These are phyloP conservation scores for Cryptus armator DNA, from an alignment of 2,888 invertebrate genomes.

Conservation along the genomic window DNA sequence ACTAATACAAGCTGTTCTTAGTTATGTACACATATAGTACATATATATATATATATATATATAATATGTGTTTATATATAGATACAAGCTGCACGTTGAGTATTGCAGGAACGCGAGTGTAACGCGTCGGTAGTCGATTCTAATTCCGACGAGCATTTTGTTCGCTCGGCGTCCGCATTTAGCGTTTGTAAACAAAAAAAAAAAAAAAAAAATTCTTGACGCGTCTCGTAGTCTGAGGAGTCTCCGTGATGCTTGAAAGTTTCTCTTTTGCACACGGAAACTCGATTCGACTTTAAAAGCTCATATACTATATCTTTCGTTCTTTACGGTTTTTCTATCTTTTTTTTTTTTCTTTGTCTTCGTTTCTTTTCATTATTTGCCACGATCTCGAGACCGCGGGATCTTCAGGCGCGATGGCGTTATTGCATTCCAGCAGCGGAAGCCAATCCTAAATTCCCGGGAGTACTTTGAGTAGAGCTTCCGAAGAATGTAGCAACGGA, in stretches of 20 bases:
- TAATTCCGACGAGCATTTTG: constrained; percentile 35
- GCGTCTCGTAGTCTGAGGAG: constrained; percentile 25
- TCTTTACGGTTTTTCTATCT: not conserved
- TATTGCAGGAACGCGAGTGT: constrained; percentile 30
- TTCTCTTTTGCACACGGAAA: constrained; percentile 6
- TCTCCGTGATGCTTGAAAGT: not conserved
- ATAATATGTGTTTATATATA: not conserved
- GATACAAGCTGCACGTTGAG: not conserved
- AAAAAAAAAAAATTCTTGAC: constrained; percentile 31
- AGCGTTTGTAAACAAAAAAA: constrained; percentile 45
- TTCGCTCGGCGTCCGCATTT: constrained; percentile 29
- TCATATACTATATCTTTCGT: not conserved
- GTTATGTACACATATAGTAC: not conserved
- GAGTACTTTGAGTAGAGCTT: constrained; percentile 7
- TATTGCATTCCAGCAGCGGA: constrained; percentile 52
- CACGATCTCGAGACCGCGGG: not conserved
- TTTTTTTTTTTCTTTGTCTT: not conserved
- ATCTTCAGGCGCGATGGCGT: constrained; percentile 11
- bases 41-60: not conserved
- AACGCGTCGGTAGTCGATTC: constrained; percentile 29
- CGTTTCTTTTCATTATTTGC: not conserved
- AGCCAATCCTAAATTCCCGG: constrained; percentile 44
- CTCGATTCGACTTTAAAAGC: not conserved
- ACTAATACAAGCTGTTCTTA: not conserved
- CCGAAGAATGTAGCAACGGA: not conserved